Percentiles rank a stretch among this genome's conserved stretches.
phyloP scores from a whole-genome alignment of 2,888 invertebrate genomes.

The Listrodromus nycthemerus region DNA sequence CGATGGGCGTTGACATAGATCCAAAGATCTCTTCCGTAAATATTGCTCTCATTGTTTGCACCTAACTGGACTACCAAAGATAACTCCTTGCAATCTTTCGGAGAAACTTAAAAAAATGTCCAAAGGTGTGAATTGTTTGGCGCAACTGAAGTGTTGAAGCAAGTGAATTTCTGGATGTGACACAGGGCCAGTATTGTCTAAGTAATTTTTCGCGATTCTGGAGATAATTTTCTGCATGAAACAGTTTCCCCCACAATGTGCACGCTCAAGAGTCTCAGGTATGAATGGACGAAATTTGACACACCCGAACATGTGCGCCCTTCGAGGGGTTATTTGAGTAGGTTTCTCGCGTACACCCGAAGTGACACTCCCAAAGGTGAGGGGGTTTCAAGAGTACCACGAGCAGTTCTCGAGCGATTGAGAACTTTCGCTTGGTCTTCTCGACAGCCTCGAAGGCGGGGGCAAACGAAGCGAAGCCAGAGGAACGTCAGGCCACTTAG shows the following conservation, averaged over 20 bases:
- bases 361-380: constrained; percentile 63
- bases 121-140: too few species aligned
- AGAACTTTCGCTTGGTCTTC: constrained; percentile 51
- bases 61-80: too few species aligned
- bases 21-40: too few species aligned
- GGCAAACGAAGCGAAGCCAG: constrained; percentile 45
- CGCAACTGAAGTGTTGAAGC: too few species aligned
- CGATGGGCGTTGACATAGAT: too few species aligned
- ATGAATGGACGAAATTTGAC: constrained; percentile 48
- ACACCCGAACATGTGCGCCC: constrained; percentile 50
- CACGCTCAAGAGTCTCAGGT: background rate
- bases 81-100: too few species aligned
- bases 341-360: constrained; percentile 48
- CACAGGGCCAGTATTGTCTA: too few species aligned
- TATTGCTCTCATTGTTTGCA: too few species aligned
- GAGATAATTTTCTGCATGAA: too few species aligned
- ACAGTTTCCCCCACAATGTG: background rate
- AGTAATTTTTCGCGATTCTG: too few species aligned
- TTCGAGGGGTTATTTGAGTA: constrained; percentile 60
- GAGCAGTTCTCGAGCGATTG: constrained; percentile 55
- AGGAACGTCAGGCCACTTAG: constrained; percentile 41
- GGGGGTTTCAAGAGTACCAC: constrained; percentile 62
- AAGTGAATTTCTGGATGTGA: too few species aligned
- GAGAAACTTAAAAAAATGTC: too few species aligned
- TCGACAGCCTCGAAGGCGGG: constrained; percentile 1